Conservation (phyloP, 1,140 invertebrate genomes). For the Leptinotarsa undecemlineata region DNA sequence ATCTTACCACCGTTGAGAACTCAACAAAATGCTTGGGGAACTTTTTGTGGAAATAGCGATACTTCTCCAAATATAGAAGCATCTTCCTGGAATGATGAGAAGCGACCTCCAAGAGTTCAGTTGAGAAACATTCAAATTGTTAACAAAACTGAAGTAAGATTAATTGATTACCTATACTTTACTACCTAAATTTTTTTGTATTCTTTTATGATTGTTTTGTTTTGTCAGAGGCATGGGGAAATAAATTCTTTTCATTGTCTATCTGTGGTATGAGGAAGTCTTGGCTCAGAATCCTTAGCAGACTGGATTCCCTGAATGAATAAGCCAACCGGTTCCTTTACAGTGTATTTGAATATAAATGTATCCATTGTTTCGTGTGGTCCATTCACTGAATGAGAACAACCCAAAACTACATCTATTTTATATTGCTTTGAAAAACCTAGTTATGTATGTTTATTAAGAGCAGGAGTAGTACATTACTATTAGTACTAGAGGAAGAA, state of each 20-base stretch:
- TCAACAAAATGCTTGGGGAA: constrained; percentile 54
- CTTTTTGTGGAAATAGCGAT: constrained; percentile 30
- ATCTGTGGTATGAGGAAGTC: constrained; percentile 2
- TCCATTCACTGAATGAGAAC: too few species aligned
- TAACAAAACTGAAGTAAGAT: constrained; percentile 41
- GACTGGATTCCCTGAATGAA: neutral
- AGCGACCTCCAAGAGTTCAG: constrained; percentile 40
- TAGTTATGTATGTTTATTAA: too few species aligned
- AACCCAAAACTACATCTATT: too few species aligned
- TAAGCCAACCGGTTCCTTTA: neutral
- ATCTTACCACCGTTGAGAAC: constrained; percentile 57
- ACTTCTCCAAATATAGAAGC: constrained; percentile 23
- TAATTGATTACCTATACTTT: neutral
- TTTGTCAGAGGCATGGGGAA: neutral
- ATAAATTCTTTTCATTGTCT: neutral
- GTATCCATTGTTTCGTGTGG: neutral
- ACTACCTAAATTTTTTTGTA: neutral
- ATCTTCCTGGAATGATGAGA: constrained; percentile 35
- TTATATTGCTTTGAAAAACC: too few species aligned
- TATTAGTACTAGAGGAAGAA: too few species aligned
- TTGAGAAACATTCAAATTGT: constrained; percentile 41
- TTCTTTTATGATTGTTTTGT: too few species aligned
- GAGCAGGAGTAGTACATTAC: too few species aligned
- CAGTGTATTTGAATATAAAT: neutral
- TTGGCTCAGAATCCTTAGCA: neutral